Evolutionary conservation across 2,797 vertebrate genomes (phyloP).

Genomic region (Heliangelus exortis): DNA sequence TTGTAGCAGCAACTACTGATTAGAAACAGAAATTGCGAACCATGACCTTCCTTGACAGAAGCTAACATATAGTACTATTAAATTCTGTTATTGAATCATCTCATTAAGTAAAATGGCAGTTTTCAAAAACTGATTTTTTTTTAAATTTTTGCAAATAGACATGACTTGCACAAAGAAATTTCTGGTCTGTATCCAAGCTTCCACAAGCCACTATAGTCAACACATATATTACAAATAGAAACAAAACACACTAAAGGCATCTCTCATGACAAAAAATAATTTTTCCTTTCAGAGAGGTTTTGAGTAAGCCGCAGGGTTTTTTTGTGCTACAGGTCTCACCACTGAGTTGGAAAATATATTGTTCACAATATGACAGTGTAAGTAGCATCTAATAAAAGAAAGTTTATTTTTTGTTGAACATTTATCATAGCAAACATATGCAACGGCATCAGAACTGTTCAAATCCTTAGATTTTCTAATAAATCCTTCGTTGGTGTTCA

Average conservation of each 20-base stretch:
- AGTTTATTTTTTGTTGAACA: background rate
- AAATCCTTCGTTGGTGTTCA: conserved; percentile 24
- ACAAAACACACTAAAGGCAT: background rate
- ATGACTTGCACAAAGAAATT: background rate
- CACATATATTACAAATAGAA: background rate
- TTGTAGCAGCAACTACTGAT: conserved; percentile 72
- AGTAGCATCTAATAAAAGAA: background rate
- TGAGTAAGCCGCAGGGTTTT: background rate
- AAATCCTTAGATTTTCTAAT: background rate
- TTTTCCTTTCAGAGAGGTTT: background rate
- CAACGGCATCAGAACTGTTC: background rate
- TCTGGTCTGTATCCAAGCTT: background rate
- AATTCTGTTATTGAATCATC: conserved; percentile 32
- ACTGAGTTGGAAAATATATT: background rate
- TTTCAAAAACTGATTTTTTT: background rate
- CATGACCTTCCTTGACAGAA: conserved; percentile 72
- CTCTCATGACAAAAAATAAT: background rate
- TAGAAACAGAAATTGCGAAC: conserved; percentile 69
- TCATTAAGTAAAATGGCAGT: conserved; percentile 53
- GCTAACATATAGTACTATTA: conserved; percentile 19
- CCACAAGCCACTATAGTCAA: background rate
- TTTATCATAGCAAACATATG: background rate
- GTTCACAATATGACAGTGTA: background rate
- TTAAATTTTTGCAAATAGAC: background rate
- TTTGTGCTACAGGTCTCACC: background rate